Base-by-base conservation (phyloP, 2,113 vertebrate genomes). In the Cheilinus undulatus region DNA sequence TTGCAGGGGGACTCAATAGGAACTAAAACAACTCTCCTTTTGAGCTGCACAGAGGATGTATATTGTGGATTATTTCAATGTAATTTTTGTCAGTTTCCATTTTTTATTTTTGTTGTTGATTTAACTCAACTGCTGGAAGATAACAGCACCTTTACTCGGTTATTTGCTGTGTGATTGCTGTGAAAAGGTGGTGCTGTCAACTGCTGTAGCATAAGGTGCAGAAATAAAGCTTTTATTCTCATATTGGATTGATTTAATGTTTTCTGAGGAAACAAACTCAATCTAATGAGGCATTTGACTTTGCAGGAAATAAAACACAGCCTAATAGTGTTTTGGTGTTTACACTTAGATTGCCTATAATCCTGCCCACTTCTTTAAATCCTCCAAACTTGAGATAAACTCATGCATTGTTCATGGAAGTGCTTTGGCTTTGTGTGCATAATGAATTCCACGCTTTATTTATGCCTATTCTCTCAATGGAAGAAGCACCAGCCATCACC, bases 401-500 rank as follows among this genome's bases (percentile, higher is more conserved):
- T 84, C 80, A 57, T 71, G 69, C 80, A 86, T 86, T 89, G 83
- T 90, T 85, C 85, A 67, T 80, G 65, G 81, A 48, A 75, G 76
- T 63, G 69, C 89, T 72, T 73, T 60, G 67, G 85, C 88, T 89
- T 85, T 83, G 78, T 74, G 73, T 78, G 63, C 63, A 19, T 81
- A 87, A 89, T 83, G 69, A 79, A 83, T 82, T 78, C 63, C 62
- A 66, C 52, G 49, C 12, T 23, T 78, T 80, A 73, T 84, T 62
- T 51, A 27, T 63, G 15, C 53, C 23, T 4, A 7, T 66, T 79
- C 60, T 67, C 84, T 86, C 85, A 83, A 68, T 73, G 64, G 85
- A 81, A 84, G 59, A 84, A 75, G 64, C 48, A 69, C 69, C 75
- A 89, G 80, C 87, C 88, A 83, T 86, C 88, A 87, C 83, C 84